These are phyloP conservation scores for Rhimphoctona megacephalus DNA, from an alignment of 2,888 invertebrate genomes.

Conservation along the genomic window DNA sequence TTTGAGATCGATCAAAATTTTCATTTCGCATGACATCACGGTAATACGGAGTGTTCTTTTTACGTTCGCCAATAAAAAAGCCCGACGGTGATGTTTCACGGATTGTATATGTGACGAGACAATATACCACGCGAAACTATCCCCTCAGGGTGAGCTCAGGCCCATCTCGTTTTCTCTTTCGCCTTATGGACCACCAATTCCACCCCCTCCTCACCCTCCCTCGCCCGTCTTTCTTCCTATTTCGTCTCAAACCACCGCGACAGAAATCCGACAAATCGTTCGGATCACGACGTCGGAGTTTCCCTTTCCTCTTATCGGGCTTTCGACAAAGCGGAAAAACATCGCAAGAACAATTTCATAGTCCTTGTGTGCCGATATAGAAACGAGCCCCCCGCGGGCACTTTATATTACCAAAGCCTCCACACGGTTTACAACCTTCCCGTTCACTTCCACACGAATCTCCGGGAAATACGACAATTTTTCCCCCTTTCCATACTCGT, in stretches of 20 bases:
- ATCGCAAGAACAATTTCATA: constrained; percentile 58
- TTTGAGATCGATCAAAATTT: constrained; percentile 59
- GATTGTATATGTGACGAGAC: constrained; percentile 45
- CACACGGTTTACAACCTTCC: constrained; percentile 25
- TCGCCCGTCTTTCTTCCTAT: constrained; percentile 28
- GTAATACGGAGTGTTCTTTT: constrained; percentile 46
- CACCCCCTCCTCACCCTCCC: background rate
- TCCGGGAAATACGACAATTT: constrained; percentile 27
- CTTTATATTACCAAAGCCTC: constrained; percentile 38
- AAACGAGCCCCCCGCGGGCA: constrained; percentile 40
- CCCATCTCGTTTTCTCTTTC: constrained; percentile 63
- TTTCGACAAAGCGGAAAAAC: constrained; percentile 59
- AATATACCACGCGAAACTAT: constrained; percentile 35
- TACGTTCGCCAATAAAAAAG: constrained; percentile 52
- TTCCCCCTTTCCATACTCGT: constrained; percentile 5
- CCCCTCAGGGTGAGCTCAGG: constrained; percentile 36
- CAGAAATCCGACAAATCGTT: constrained; percentile 65
- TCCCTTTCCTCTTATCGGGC: constrained; percentile 15
- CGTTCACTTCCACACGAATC: constrained; percentile 27
- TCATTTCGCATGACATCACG: constrained; percentile 50
- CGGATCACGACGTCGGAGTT: constrained; percentile 38
- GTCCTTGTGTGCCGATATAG: constrained; percentile 23
- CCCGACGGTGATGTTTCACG: constrained; percentile 42
- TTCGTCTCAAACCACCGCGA: constrained; percentile 48
- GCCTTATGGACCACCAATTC: constrained; percentile 36